Evolutionary conservation across 2,797 vertebrate species (phyloP), one percentile per base, ranked within the genome.

Genomic region (Triplophysa bombifrons): DNA sequence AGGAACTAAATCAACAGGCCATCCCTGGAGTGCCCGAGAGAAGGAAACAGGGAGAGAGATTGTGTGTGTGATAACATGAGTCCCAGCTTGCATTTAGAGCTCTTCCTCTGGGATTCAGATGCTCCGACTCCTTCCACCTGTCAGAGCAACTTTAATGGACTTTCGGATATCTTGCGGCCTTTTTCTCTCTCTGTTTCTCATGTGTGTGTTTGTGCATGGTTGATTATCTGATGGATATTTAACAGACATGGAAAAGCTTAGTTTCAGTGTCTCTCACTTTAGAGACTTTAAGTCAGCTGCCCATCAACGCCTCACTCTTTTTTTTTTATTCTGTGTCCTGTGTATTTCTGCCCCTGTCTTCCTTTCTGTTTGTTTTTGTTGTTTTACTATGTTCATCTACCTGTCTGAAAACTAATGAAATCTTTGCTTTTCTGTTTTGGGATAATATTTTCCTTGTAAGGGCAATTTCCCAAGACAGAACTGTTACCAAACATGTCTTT

Each of bases 121-220:
- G 10, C 70, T 51, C 50, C 58, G 55, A 74, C 78, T 79, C 72
- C 25, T 38, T 73, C 25, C 71, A 68, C 71, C 76, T 74, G 66
- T 63, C 70, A 82, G 27, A 74, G 71, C 41, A 50, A 56, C 65
- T 70, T 64, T 70, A 64, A 78, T 75, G 76, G 55, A 79, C 81
- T 74, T 75, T 74, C 7, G 4, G 53, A 19, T 73, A 60, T 80
- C 53, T 70, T 10, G 0, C 22, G 14, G 56, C 44, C 22, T 14
- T 48, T 72, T 48, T 55, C 44, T 34, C 55, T 64, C 50, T 58
- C 46, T 71, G 30, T 73, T 46, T 58, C 41, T 66, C 77, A 22
- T 63, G 55, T 19, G 6, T 14, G 6, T 27, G 63, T 14, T 44
- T 2, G 34, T 13, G 34, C 64, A 76, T 46, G 64, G 46, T 20